Percentiles rank a stretch among this genome's conserved stretches.
These are phyloP conservation scores for Epistrophella euchroma DNA, from an alignment of 2,888 invertebrate genomes.

Conservation along the genomic window DNA sequence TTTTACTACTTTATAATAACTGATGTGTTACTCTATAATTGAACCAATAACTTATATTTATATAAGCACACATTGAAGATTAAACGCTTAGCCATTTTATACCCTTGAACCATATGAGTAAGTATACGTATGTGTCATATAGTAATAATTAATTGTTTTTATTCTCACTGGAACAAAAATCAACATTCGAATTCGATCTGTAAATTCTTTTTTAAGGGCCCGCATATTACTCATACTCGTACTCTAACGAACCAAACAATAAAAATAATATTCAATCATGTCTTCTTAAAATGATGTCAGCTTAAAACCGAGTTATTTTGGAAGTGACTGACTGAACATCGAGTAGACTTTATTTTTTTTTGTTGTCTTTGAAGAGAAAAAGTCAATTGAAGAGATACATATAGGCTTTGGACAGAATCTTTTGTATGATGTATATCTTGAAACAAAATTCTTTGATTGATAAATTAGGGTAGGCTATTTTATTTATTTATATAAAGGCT, in stretches of 20 bases:
- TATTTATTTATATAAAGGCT: too few relatives aligned
- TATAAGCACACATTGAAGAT: too few relatives aligned
- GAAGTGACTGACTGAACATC: background rate
- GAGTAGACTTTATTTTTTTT: background rate
- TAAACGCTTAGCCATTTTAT: too few relatives aligned
- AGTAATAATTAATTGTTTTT: background rate
- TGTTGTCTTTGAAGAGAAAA: background rate
- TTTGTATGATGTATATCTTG: background rate
- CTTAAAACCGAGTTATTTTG: slow-evolving; percentile 29
- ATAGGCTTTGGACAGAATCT: background rate
- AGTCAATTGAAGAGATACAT: slow-evolving; percentile 3
- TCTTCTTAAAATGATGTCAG: slow-evolving; percentile 56
- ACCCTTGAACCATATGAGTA: background rate
- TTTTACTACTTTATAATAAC: too few relatives aligned
- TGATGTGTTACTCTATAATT: too few relatives aligned
- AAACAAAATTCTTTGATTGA: slow-evolving; percentile 13
- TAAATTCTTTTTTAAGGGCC: slow-evolving; percentile 9
- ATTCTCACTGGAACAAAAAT: background rate
- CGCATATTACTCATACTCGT: slow-evolving; percentile 38
- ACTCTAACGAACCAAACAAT: background rate
- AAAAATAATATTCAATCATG: slow-evolving; percentile 56
- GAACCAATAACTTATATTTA: too few relatives aligned
- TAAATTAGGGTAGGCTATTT: background rate
- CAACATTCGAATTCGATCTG: background rate
- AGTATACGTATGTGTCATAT: background rate